Base-by-base conservation (phyloP, 1,140 invertebrate species). In the Caenorhabditis brenneri region DNA sequence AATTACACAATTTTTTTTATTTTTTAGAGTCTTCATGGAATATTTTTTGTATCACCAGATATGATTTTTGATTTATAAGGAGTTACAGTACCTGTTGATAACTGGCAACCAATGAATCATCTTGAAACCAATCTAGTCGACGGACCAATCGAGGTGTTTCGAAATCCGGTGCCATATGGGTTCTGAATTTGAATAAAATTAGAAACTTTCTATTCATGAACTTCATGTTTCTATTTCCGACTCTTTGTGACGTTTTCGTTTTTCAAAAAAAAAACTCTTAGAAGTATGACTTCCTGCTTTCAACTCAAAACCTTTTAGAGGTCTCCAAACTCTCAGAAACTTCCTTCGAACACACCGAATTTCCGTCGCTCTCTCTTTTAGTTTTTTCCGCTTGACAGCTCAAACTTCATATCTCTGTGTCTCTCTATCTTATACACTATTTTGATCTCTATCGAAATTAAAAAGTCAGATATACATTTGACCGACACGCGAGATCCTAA, bases 161-260 rank as follows among this genome's bases (percentile, higher is more conserved):
- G 78, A 86, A 86, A 78, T 86, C 85, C 12, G 85, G 85, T 5
- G 85, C 85, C 85, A 86, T 86, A 36, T 86, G 85, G 39, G 85
- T 86, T 74, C 65, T 74, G 65, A 74, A 74, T 42, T 74, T 19
- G 22, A 55, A n/a, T n/a, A n/a, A n/a, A n/a, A n/a, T 0, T 27
- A 10, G 27, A 24, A 42, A 42, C 27, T 6, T 55, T 10, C 53
- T 55, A 27, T 55, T 55, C 6, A n/a, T n/a, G n/a, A n/a, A n/a
- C n/a, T n/a, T n/a, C n/a, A 24, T 5, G 39, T n/a, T 51, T n/a
- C 15, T 51, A 51, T 51, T 51, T 10, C 2, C 6, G 48, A 51
- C n/a, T 19, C 48, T 19, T 51, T 51, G 48, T 51, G 48, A 51
- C 48, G 48, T 10, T 51, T 51, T 51, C 10, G 7, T 36, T 19